Conservation (phyloP, 2,113 vertebrate species). For the Riparia riparia region DNA sequence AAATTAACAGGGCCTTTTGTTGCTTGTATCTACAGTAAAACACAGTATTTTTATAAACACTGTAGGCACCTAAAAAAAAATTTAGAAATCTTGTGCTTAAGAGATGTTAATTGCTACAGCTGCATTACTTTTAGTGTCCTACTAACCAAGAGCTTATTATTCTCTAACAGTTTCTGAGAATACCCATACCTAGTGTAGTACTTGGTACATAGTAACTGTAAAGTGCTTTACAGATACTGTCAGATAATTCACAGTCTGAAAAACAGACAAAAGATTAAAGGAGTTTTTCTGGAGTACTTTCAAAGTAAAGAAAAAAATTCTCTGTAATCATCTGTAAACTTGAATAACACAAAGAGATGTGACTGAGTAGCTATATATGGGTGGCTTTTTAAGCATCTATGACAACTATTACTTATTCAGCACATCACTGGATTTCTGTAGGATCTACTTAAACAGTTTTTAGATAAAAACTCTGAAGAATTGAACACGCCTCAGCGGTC, state of each 20-base stretch:
- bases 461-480: background rate
- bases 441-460: background rate
- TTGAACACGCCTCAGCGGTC: background rate
- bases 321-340: background rate
- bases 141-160: background rate
- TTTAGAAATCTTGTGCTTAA: background rate
- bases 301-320: background rate
- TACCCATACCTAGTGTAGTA: background rate
- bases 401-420: background rate
- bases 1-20: background rate
- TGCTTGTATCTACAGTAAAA: background rate
- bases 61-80: background rate
- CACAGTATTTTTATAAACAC: background rate
- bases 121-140: background rate
- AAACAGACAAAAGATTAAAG: background rate
- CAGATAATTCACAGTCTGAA: conserved; percentile 11
- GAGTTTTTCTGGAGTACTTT: background rate
- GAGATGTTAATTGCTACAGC: background rate
- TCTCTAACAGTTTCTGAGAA: background rate
- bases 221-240: background rate
- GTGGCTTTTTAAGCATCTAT: background rate
- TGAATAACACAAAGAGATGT: background rate
- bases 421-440: background rate
- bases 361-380: background rate
- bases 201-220: background rate